Evolutionary conservation across 2,888 invertebrate genomes (phyloP).

Genomic region (Molorchus minor): DNA sequence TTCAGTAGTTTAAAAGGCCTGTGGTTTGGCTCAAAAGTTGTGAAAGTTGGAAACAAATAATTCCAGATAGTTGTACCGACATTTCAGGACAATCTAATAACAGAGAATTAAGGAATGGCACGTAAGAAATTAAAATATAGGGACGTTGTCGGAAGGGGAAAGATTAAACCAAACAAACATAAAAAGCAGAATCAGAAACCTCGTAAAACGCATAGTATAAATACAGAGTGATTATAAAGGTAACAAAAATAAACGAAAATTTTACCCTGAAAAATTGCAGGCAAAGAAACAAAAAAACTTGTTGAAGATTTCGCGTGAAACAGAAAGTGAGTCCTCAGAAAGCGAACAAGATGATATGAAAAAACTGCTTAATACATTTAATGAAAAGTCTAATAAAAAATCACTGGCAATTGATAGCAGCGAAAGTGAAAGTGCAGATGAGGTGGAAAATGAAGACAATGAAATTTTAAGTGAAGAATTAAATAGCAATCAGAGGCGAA

Average conservation of each 20-base stretch:
- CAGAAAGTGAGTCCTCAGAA: slow-evolving; percentile 35
- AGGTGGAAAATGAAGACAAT: slow-evolving; percentile 42
- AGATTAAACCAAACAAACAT: slow-evolving; percentile 34
- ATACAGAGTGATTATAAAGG: slow-evolving; percentile 39
- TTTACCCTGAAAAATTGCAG: slow-evolving; percentile 62
- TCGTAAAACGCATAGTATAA: slow-evolving; percentile 46
- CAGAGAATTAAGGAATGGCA: slow-evolving; percentile 27
- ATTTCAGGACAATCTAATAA: too few relatives aligned
- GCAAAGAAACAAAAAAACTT: slow-evolving; percentile 61
- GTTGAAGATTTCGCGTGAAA: slow-evolving; percentile 38
- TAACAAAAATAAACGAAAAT: slow-evolving; percentile 40
- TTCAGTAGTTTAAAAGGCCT: too few relatives aligned
- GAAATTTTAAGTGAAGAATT: slow-evolving; percentile 15
- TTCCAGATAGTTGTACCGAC: too few relatives aligned
- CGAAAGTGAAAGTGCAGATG: slow-evolving; percentile 44
- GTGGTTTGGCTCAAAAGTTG: too few relatives aligned
- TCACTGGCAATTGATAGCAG: slow-evolving; percentile 59
- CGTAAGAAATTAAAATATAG: slow-evolving; percentile 47
- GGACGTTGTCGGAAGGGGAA: slow-evolving; percentile 46
- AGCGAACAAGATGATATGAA: slow-evolving; percentile 48
- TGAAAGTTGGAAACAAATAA: too few relatives aligned
- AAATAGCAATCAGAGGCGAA: slow-evolving; percentile 17
- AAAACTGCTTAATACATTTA: slow-evolving; percentile 50
- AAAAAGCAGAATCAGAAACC: slow-evolving; percentile 35
- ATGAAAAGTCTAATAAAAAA: slow-evolving; percentile 39